phyloP scores from a whole-genome alignment of 2,888 invertebrate genomes.

The Pandemis cinnamomeana region DNA sequence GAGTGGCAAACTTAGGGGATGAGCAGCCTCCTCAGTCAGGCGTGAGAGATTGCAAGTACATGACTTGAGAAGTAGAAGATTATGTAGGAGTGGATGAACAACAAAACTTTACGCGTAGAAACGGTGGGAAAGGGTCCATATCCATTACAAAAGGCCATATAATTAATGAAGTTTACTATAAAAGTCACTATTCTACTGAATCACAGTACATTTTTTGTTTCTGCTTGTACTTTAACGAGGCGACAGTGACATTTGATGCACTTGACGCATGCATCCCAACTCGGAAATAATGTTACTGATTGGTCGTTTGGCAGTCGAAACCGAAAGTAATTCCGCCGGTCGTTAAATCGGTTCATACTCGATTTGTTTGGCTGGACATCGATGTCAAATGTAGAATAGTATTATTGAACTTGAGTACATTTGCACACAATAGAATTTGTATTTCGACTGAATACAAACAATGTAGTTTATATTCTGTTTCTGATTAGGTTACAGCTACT shows the following conservation, averaged over 20 bases:
- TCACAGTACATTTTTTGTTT: background rate
- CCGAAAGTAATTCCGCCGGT: constrained; percentile 32
- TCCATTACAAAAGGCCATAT: background rate
- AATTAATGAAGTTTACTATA: background rate
- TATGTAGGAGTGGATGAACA: too few relatives aligned
- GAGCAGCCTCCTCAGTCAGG: too few relatives aligned
- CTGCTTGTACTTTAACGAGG: background rate
- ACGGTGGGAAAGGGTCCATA: too few relatives aligned
- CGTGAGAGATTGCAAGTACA: too few relatives aligned
- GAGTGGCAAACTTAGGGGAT: too few relatives aligned
- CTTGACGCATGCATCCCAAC: constrained; percentile 11
- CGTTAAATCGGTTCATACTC: constrained; percentile 29
- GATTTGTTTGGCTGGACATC: constrained; percentile 32
- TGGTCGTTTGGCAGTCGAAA: constrained; percentile 31
- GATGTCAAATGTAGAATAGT: constrained; percentile 34
- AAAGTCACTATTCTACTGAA: background rate
- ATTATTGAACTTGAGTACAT: constrained; percentile 39
- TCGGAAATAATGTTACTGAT: constrained; percentile 29
- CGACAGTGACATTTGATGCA: constrained; percentile 11
- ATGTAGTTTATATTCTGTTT: constrained; percentile 37
- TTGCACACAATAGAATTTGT: constrained; percentile 40
- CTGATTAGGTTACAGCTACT: constrained; percentile 15
- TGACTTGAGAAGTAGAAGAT: too few relatives aligned
- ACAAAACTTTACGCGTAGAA: too few relatives aligned
- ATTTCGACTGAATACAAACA: constrained; percentile 33